Conservation (phyloP, 2,113 vertebrate species). For the Gadus chalcogrammus region DNA sequence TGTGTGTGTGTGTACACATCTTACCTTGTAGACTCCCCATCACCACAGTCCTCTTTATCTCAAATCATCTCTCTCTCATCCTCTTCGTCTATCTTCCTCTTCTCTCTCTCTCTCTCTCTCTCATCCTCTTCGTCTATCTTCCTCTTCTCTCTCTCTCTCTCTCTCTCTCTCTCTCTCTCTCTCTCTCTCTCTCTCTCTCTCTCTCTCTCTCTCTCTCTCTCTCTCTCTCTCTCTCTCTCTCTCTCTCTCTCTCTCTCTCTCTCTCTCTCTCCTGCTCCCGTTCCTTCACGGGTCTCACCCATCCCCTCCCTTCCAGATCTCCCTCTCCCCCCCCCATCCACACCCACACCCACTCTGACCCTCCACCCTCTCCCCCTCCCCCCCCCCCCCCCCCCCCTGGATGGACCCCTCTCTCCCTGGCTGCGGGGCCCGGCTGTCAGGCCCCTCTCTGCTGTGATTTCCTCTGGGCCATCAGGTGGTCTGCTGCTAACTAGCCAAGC, state of each 20-base stretch:
- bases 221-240: conserved; percentile 8
- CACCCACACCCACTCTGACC: neutral
- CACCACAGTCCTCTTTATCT: conserved; percentile 9
- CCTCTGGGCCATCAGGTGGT: conserved; percentile 80
- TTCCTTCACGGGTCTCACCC: conserved; percentile 19
- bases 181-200: neutral
- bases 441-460: conserved; percentile 76
- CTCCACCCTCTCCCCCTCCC: conserved; percentile 45
- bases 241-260: conserved; percentile 4
- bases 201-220: neutral
- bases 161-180: neutral
- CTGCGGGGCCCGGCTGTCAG: conserved; percentile 73
- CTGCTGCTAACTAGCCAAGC: conserved; percentile 82
- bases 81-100: conserved; percentile 12
- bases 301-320: conserved; percentile 10
- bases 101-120: conserved; percentile 2
- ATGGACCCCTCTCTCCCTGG: conserved; percentile 72
- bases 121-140: too few relatives aligned
- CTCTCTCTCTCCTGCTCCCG: too few relatives aligned
- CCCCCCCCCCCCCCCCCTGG: conserved; percentile 44
- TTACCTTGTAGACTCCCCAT: conserved; percentile 1
- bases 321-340: neutral
- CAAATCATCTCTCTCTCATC: conserved; percentile 7
- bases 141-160: conserved; percentile 6
- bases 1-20: too few relatives aligned